Evolutionary conservation across 2,888 invertebrate species (phyloP), one percentile per base, ranked within the genome.

Genomic region (Camponotus fellah): DNA sequence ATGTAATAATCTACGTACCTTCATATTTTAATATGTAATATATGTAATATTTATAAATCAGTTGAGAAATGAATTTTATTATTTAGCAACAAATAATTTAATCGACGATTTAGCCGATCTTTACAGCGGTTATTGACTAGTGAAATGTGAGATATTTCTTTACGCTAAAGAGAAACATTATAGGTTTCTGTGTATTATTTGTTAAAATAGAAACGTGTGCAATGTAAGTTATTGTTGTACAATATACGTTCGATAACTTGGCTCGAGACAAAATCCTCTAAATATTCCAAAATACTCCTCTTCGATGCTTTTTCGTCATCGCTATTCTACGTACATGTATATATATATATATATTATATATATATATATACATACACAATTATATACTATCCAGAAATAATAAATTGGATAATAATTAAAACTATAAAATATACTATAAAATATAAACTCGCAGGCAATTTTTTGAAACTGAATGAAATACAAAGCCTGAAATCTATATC

Each of bases 1-100:
- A 60, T 66, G 56, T 83, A 81, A 74, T 65, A 64, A 82, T 77
- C 65, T 53, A 69, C 65, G 76, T 65, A 83, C 76, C 75, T 86
- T 56, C 56, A 65, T 83, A 80, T 83, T 83, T 86, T 80, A 83
- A 86, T 86, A 72, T 83, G 62, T 66, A 60, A 79, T 79, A 68
- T 77, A 49, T 79, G 74, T 79, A 49, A 49, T 49, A 79, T 72
- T 79, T 79, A 79, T 79, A 79, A 64, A 76, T 81, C 79, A 62
- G 81, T 81, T 81, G 32, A 71, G 46, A 37, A 0, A 65, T 81
- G 26, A 75, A 43, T 77, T 81, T 49, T 62, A 64, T 10, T 77
- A 26, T 79, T 79, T 79, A 71, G 26, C 68, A 32, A 17, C 37
- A 4, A 26, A 71, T 79, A 60, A 72, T 79, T 79, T 58, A 79